These are phyloP conservation scores for Neoseiulus cucumeris DNA, from an alignment of 1,140 invertebrate species.

Conservation along the genomic window DNA sequence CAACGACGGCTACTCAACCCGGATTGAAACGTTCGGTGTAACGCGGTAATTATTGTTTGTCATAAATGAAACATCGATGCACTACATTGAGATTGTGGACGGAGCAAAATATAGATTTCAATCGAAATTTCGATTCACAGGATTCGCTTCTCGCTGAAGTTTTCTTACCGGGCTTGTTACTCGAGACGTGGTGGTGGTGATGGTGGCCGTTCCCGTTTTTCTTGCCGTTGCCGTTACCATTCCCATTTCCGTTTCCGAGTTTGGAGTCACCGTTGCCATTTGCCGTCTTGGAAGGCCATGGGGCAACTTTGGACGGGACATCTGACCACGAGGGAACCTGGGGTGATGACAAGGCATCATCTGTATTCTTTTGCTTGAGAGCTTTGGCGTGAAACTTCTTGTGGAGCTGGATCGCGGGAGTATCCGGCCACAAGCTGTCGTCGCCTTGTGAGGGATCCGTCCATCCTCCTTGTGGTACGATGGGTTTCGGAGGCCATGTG, in stretches of 20 bases:
- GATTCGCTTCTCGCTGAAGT: too few relatives aligned
- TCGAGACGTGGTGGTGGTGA: background rate
- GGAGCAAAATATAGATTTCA: too few relatives aligned
- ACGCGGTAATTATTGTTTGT: too few relatives aligned
- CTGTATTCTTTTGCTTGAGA: background rate
- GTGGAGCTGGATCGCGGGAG: background rate
- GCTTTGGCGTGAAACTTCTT: background rate
- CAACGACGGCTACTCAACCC: background rate
- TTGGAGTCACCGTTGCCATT: background rate
- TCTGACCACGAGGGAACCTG: background rate
- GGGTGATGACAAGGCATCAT: background rate
- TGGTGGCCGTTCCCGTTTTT: background rate
- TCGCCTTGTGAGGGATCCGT: background rate
- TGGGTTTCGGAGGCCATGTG: background rate
- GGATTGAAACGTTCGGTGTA: background rate
- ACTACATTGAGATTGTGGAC: too few relatives aligned
- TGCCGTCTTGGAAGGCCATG: background rate
- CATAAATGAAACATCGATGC: too few relatives aligned
- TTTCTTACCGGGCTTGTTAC: background rate
- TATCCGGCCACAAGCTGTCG: background rate
- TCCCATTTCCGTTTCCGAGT: background rate
- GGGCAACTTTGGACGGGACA: background rate
- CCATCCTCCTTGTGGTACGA: background rate
- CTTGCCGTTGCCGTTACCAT: background rate
- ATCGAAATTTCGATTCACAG: too few relatives aligned